Conservation (phyloP, 1,140 invertebrate genomes). For the Stenopsyche tienmushanensis region DNA sequence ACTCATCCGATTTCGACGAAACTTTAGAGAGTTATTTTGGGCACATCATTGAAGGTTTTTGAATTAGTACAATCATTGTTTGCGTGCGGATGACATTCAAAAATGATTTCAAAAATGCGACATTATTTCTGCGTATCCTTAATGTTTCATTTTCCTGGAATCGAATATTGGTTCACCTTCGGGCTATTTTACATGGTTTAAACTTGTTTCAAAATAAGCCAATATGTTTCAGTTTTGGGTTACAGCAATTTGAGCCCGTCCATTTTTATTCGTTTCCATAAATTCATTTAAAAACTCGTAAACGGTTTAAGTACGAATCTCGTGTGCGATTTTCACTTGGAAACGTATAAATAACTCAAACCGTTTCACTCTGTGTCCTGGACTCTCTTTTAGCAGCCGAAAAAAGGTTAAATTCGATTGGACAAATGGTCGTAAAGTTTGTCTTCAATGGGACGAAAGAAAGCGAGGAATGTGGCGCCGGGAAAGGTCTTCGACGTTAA, state of each 20-base stretch:
- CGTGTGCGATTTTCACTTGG: not conserved
- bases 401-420: not conserved
- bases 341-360: not conserved
- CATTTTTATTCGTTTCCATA: not conserved
- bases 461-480: too few species aligned
- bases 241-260: too few species aligned
- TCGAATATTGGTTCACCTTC: not conserved
- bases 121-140: too few species aligned
- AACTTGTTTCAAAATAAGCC: not conserved
- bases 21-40: too few species aligned
- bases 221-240: not conserved
- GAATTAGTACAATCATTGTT: too few species aligned
- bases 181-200: not conserved
- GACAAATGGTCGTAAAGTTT: not conserved
- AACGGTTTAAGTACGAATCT: not conserved
- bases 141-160: too few species aligned
- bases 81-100: too few species aligned
- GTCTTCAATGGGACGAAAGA: not conserved
- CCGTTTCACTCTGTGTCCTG: not conserved
- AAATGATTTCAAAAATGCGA: too few species aligned
- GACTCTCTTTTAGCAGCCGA: not conserved
- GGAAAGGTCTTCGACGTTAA: not conserved
- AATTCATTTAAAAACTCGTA: not conserved
- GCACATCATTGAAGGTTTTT: too few species aligned
- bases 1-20: too few species aligned